phyloP scores from a whole-genome alignment of 1,140 invertebrate genomes.

The Pantala flavescens region DNA sequence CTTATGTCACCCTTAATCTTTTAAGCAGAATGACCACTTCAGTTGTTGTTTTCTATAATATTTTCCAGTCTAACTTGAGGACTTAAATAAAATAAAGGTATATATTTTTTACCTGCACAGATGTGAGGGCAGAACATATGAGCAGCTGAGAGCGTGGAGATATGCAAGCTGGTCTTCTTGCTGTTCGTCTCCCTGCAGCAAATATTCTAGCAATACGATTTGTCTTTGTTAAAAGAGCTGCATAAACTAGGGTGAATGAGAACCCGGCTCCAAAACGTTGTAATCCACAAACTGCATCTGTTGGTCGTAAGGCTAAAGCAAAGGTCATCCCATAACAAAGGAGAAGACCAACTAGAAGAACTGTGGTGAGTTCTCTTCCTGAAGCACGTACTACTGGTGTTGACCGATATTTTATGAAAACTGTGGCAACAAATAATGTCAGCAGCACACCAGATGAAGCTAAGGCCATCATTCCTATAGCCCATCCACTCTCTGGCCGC shows the following conservation, averaged over 20 bases:
- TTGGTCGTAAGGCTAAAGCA: slow-evolving; percentile 64
- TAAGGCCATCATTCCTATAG: slow-evolving; percentile 78
- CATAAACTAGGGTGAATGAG: slow-evolving; percentile 86
- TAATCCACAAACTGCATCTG: slow-evolving; percentile 60
- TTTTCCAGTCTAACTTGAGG: too few species aligned
- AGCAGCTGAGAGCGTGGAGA: slow-evolving; percentile 86
- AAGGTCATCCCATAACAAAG: slow-evolving; percentile 84
- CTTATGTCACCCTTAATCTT: too few species aligned
- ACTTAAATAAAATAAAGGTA: too few species aligned
- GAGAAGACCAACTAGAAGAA: slow-evolving; percentile 76
- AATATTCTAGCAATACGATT: slow-evolving; percentile 87
- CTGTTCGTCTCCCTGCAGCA: slow-evolving; percentile 75
- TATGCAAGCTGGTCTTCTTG: slow-evolving; percentile 80
- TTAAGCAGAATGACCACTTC: too few species aligned
- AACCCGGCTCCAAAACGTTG: slow-evolving; percentile 78
- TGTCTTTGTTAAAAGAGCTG: slow-evolving; percentile 81
- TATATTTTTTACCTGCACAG: slow-evolving; percentile 56
- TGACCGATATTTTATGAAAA: slow-evolving; percentile 66
- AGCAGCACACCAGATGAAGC: slow-evolving; percentile 66
- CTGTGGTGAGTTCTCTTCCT: slow-evolving; percentile 77
- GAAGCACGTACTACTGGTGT: slow-evolving; percentile 84
- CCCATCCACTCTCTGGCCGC: slow-evolving; percentile 67
- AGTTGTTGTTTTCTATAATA: too few species aligned
- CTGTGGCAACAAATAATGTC: slow-evolving; percentile 53
- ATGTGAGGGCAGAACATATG: slow-evolving; percentile 74